phyloP scores from a whole-genome alignment of 2,113 vertebrate species.

The Paramisgurnus dabryanus region DNA sequence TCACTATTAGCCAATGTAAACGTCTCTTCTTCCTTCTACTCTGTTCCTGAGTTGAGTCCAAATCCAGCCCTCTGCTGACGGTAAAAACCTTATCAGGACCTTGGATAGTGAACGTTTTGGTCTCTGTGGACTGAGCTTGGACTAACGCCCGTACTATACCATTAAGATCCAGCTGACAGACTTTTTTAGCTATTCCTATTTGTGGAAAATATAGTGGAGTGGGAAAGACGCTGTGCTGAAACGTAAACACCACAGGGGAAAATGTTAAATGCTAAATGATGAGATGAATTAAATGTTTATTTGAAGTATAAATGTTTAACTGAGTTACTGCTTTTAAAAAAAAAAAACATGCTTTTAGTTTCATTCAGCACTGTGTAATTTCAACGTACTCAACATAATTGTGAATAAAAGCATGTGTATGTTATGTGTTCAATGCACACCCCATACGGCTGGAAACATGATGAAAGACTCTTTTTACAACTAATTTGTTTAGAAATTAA shows the following conservation, averaged over 20 bases:
- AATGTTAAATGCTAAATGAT: background rate
- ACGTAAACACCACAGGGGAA: background rate
- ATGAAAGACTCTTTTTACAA: too few relatives aligned
- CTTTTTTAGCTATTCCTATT: slow-evolving; percentile 5
- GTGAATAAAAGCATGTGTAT: too few relatives aligned
- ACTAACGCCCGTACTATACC: background rate
- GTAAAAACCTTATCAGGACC: slow-evolving; percentile 36
- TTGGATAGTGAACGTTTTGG: slow-evolving; percentile 22
- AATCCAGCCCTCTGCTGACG: background rate
- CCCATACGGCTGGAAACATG: too few relatives aligned
- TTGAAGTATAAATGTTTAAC: too few relatives aligned
- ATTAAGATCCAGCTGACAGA: slow-evolving; percentile 17
- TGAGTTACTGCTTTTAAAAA: too few relatives aligned
- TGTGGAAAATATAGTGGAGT: slow-evolving; percentile 9
- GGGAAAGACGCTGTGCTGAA: background rate
- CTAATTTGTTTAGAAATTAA: too few relatives aligned
- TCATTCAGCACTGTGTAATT: too few relatives aligned
- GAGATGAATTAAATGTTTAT: background rate
- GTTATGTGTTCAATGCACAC: too few relatives aligned
- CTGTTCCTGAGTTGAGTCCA: slow-evolving; percentile 22
- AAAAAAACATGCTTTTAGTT: too few relatives aligned
- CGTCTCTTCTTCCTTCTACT: slow-evolving; percentile 54
- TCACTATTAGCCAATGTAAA: slow-evolving; percentile 61
- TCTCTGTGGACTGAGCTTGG: background rate
- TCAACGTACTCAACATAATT: too few relatives aligned